A percentile compares a stretch with the other conserved stretches of the same genome.
These are phyloP conservation scores for Epirrita christyi DNA, from an alignment of 2,888 invertebrate species.

Conservation along the genomic window DNA sequence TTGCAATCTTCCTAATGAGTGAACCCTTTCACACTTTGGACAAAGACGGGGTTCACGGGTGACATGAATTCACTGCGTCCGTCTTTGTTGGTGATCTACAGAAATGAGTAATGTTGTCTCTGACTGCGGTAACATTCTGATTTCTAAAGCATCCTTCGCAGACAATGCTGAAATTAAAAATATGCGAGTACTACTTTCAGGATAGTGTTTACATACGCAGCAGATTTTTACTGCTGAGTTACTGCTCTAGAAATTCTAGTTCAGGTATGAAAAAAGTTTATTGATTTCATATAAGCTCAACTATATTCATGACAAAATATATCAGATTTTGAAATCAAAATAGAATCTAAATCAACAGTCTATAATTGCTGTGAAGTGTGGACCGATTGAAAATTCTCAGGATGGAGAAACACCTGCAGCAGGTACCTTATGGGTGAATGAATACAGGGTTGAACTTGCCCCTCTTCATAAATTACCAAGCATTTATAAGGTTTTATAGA, in stretches of 20 bases:
- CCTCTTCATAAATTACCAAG: conserved; percentile 61
- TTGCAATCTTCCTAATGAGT: conserved; percentile 85
- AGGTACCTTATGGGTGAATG: conserved; percentile 52
- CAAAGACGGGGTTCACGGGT: conserved; percentile 81
- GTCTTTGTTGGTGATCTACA: conserved; percentile 65
- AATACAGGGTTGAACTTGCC: conserved; percentile 57
- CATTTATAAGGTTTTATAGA: conserved; percentile 38
- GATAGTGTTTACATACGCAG: not conserved
- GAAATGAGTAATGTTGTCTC: conserved; percentile 49
- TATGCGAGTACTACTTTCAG: conserved; percentile 1
- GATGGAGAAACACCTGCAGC: conserved; percentile 51
- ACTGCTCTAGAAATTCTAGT: not conserved
- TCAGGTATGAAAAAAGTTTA: too few relatives aligned
- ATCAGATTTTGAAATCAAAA: not conserved
- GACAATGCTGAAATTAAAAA: conserved; percentile 14
- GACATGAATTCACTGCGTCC: conserved; percentile 72
- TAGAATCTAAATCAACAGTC: conserved; percentile 13
- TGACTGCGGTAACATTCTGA: conserved; percentile 12
- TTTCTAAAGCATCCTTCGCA: conserved; percentile 25
- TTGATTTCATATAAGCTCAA: not conserved
- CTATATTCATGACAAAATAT: too few relatives aligned
- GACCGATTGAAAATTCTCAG: conserved; percentile 44
- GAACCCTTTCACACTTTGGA: conserved; percentile 81
- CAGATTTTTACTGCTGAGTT: not conserved
- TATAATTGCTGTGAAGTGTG: conserved; percentile 41